phyloP scores from a whole-genome alignment of 1,140 invertebrate genomes.

The Agrypnia vestita region DNA sequence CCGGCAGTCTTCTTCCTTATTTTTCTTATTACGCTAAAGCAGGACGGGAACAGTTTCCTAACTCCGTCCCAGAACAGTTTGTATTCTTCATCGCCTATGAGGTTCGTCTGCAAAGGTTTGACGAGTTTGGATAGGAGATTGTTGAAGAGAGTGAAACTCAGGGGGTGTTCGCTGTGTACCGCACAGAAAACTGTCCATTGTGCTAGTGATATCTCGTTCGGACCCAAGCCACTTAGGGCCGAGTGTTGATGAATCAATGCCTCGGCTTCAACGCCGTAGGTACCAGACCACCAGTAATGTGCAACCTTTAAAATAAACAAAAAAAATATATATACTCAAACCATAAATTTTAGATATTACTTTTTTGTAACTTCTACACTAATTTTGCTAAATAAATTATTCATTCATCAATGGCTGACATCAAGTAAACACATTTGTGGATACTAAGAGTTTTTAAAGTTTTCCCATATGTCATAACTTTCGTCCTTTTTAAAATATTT shows the following conservation, averaged over 20 bases:
- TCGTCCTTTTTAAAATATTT: no score
- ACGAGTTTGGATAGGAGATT: conserved; percentile 78
- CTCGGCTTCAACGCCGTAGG: conserved; percentile 86
- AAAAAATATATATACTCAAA: no score
- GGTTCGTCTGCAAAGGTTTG: conserved; percentile 77
- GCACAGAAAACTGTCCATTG: conserved; percentile 85
- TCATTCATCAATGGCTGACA: no score
- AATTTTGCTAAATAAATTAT: no score
- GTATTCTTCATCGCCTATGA: conserved; percentile 80
- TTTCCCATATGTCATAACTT: no score
- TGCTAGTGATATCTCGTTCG: conserved; percentile 78
- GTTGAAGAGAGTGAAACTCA: conserved; percentile 84
- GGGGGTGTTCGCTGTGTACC: conserved; percentile 83
- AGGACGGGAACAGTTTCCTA: conserved; percentile 83
- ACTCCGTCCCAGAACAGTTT: conserved; percentile 86
- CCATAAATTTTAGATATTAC: no score
- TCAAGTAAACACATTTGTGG: no score
- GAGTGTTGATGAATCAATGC: conserved; percentile 92
- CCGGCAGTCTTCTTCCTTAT: conserved; percentile 80
- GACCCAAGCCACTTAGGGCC: conserved; percentile 89
- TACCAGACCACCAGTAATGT: conserved; percentile 88
- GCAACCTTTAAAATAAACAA: conserved; percentile 73
- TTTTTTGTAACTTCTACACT: no score
- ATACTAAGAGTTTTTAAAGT: no score
- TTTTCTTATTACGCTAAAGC: conserved; percentile 82